These are phyloP conservation scores for Sympetrum striolatum DNA, from an alignment of 2,888 invertebrate genomes.

Conservation along the genomic window DNA sequence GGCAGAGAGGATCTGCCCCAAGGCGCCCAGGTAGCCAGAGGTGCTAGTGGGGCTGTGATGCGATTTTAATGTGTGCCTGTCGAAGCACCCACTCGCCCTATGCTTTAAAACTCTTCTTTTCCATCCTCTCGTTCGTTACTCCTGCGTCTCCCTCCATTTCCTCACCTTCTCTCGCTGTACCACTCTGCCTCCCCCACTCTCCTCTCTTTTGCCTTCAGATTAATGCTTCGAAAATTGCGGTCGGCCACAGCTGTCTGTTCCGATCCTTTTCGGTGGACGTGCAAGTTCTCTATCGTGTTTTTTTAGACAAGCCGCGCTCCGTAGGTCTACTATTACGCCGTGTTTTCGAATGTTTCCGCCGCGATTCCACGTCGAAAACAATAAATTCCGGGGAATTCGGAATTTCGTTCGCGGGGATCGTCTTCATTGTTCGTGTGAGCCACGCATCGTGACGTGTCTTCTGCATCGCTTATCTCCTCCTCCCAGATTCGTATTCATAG, in stretches of 20 bases:
- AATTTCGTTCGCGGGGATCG: too few species aligned
- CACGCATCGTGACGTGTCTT: too few species aligned
- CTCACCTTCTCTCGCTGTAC: neutral
- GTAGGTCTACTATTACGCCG: neutral
- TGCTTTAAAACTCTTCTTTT: neutral
- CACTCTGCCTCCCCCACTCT: neutral
- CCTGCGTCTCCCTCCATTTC: neutral
- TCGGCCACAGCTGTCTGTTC: slow-evolving; percentile 15
- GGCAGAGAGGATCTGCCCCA: neutral
- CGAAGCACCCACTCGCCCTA: neutral
- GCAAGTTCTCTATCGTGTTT: neutral
- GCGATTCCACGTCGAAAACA: neutral
- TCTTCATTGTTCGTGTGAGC: too few species aligned
- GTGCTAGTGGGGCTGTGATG: slow-evolving; percentile 20
- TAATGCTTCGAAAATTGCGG: slow-evolving; percentile 32
- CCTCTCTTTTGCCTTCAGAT: neutral
- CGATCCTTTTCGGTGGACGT: slow-evolving; percentile 16
- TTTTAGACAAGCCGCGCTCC: neutral
- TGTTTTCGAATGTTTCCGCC: neutral
- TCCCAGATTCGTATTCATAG: too few species aligned
- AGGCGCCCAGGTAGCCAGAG: slow-evolving; percentile 31
- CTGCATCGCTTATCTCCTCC: too few species aligned
- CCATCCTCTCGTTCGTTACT: neutral
- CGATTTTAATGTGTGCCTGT: slow-evolving; percentile 39
- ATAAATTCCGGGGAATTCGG: too few species aligned